Conservation (phyloP, 2,888 invertebrate species). For the Zaprionus obscuricornis region DNA sequence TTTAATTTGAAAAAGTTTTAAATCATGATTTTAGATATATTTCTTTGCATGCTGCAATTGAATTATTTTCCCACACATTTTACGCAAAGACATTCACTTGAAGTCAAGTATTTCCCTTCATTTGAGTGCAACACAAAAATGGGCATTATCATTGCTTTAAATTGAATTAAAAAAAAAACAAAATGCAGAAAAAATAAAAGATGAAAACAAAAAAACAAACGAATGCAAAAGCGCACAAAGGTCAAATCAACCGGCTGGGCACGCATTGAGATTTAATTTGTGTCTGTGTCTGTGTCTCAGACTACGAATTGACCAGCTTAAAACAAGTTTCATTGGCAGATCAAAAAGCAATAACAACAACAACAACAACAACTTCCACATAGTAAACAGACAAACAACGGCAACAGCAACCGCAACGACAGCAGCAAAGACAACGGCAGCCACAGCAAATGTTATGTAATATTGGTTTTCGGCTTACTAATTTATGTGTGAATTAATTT, state of each 20-base stretch:
- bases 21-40: too few species aligned
- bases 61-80: conserved; percentile 43
- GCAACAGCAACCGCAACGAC: conserved; percentile 13
- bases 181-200: conserved; percentile 9
- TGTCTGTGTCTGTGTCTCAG: background rate
- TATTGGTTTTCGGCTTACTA: conserved; percentile 55
- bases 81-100: conserved; percentile 10
- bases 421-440: conserved; percentile 16
- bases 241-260: conserved; percentile 68
- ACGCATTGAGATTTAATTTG: conserved; percentile 52
- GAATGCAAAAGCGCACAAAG: conserved; percentile 65
- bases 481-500: conserved; percentile 67
- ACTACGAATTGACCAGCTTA: conserved; percentile 25
- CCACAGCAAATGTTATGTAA: conserved; percentile 65
- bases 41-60: background rate
- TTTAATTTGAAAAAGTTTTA: too few species aligned
- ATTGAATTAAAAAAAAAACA: conserved; percentile 33
- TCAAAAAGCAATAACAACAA: conserved; percentile 40
- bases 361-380: conserved; percentile 3
- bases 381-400: conserved; percentile 9
- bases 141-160: conserved; percentile 21
- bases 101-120: conserved; percentile 17
- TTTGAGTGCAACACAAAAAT: conserved; percentile 22
- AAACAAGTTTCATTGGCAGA: conserved; percentile 58
- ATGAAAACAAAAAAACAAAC: conserved; percentile 9